Base-by-base conservation (phyloP, 1,140 invertebrate genomes). In the Ips nitidus region DNA sequence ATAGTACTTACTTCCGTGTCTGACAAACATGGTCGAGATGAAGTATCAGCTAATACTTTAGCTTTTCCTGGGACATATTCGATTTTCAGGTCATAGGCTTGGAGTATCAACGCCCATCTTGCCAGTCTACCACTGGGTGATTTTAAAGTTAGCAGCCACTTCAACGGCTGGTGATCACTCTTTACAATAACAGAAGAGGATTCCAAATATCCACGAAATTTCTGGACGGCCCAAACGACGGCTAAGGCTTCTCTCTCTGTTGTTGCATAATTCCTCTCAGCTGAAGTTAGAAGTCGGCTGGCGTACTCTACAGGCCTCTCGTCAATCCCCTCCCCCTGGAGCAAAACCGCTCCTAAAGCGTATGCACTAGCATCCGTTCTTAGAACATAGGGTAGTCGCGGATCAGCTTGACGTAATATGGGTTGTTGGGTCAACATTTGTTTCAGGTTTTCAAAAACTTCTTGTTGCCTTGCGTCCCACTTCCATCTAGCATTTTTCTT, bases 161-260 rank as follows among this genome's bases (percentile, higher is more conserved):
- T 76, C 2, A 86, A 69, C 0, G 82, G 75, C 72, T 83, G 81
- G 67, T 87, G 84, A 71, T 87, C 84, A 0, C 82, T 65, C 22
- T 22, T 22, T 52, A 61, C 7, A 61, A 68, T 22, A 6, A 56
- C 8, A 37, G 61, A 52, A 81, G 80, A 69, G 84, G 85, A 22
- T 80, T 83, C 81, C 2, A 83, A 37, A n/a, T 79, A 79, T 37
- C 78, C 60, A 62, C 83, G 83, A 3, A 77, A 75, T 7, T 81
- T 76, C 41, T 78, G 71, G 0, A 82, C 71, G 1, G 77, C 78
- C 73, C 71, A 79, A 37, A 83, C 69, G 4, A 84, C 72, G 1
- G 81, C 81, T 4, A 84, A 71, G 66, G 76, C 73, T 76, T 84
- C 82, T 59, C 76, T 38, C 58, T 84, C 81, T 1, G 76, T 80